Evolutionary conservation across 2,888 invertebrate species (phyloP), one percentile per base, ranked within the genome.

Genomic region (Ochropleura leucogaster): DNA sequence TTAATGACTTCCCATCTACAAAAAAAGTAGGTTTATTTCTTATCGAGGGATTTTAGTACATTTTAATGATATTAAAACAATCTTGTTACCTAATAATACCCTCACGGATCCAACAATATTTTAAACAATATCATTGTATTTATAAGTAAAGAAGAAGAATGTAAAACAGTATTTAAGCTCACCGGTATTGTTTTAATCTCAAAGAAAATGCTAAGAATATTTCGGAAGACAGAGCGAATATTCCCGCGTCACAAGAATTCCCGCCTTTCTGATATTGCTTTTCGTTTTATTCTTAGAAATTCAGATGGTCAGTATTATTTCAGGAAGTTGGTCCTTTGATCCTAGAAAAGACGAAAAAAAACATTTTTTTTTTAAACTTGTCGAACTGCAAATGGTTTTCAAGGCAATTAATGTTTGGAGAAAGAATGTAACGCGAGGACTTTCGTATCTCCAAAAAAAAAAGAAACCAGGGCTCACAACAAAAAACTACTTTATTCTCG

Each of bases 181-280:
- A 60, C 51, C 40, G 16, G 51, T 42, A 59, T 70, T 68, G 60
- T 64, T 53, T 47, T 64, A 46, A 71, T 65, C 42, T 71, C 42
- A 71, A 59, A 60, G 72, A 78, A 79, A 71, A 20, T 44, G 8
- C 16, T 42, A 18, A 51, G n/a, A 46, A 49, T 71, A 71, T 77
- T 70, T 47, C n/a, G 46, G 42, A 59, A 47, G 20, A 53, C n/a
- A 53, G 5, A 47, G 55, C 40, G 12, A 78, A 78, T 47, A 65
- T 79, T 64, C 14, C 4, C 16, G 51, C 42, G 30, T 65, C 51
- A 60, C 42, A 65, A 47, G 42, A 12, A 78, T 77, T n/a, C 63
- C 46, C 9, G 9, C 20, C 1, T 64, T 9, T 64, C 10, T 14
- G 14, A 46, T 51, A 64, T 59, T 64, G 57, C 79, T 57, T 53